Percentiles rank a stretch among this genome's conserved stretches.
Conservation (phyloP, 2,888 invertebrate genomes). For the Drosophila siamana region DNA sequence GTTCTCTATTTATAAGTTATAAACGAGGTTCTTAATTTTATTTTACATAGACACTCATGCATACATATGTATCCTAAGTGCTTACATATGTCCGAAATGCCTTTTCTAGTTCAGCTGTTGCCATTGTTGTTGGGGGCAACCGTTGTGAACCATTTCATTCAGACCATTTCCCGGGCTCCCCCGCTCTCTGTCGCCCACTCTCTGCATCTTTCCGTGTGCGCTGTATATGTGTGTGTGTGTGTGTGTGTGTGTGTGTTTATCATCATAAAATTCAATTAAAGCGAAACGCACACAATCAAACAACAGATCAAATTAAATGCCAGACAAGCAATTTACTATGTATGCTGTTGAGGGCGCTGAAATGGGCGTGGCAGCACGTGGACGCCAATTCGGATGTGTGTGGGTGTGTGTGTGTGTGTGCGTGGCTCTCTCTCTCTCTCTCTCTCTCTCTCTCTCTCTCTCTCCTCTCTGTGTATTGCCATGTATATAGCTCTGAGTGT, state of each 20-base stretch:
- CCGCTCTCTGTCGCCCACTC: constrained; percentile 1
- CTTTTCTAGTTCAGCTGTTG: constrained; percentile 25
- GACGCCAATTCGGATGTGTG: constrained; percentile 20
- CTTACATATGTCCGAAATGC: constrained; percentile 47
- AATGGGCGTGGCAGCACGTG: constrained; percentile 62
- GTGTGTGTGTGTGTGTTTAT: constrained; percentile 53
- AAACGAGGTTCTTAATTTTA: constrained; percentile 26
- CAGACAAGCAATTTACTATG: constrained; percentile 78
- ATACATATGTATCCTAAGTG: constrained; percentile 29
- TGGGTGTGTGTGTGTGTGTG: constrained; percentile 2
- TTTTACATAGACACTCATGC: constrained; percentile 11
- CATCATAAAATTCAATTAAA: constrained; percentile 81
- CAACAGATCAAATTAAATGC: constrained; percentile 81
- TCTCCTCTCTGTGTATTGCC: neutral
- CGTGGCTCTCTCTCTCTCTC: no score
- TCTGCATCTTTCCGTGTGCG: constrained; percentile 21
- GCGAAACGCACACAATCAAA: constrained; percentile 80
- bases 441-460: no score
- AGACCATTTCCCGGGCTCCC: neutral
- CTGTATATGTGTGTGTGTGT: constrained; percentile 19
- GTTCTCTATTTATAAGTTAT: constrained; percentile 6
- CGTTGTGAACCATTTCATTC: constrained; percentile 1
- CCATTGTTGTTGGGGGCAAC: constrained; percentile 6
- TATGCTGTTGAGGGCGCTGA: constrained; percentile 49
- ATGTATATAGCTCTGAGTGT: constrained; percentile 5